phyloP scores from a whole-genome alignment of 2,113 vertebrate species.

The Gavia stellata region DNA sequence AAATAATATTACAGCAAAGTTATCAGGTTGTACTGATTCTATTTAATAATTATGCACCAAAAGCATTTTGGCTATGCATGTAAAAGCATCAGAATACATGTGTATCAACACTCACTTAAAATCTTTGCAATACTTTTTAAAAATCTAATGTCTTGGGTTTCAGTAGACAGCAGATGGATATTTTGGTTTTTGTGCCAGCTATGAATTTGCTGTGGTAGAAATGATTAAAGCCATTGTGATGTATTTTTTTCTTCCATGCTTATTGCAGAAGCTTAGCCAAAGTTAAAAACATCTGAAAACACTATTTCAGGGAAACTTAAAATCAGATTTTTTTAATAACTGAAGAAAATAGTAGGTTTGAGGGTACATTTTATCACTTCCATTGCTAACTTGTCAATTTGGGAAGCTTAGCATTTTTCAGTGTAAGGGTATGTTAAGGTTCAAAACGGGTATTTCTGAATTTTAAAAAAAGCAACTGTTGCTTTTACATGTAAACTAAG shows the following conservation, averaged over 20 bases:
- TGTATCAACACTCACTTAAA: not conserved
- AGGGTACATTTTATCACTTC: not conserved
- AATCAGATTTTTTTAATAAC: not conserved
- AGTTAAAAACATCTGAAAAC: not conserved
- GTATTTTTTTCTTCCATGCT: not conserved
- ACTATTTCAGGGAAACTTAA: not conserved
- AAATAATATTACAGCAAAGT: not conserved
- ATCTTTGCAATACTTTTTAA: not conserved
- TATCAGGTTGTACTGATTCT: not conserved
- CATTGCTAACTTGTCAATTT: not conserved
- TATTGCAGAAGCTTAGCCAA: not conserved
- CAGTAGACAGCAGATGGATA: not conserved
- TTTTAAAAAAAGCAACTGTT: not conserved
- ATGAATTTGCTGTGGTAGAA: not conserved
- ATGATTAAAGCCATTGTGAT: not conserved
- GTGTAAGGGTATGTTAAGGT: not conserved
- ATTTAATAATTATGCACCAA: not conserved
- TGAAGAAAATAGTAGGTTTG: not conserved
- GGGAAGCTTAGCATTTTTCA: not conserved
- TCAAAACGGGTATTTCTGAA: not conserved
- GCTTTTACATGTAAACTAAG: not conserved
- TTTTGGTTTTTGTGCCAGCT: not conserved
- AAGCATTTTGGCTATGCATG: slow-evolving; percentile 9
- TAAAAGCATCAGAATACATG: slow-evolving; percentile 3
- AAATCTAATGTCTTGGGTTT: not conserved